Conservation (phyloP, 1,140 invertebrate genomes). For the Adoxophyes honmai region DNA sequence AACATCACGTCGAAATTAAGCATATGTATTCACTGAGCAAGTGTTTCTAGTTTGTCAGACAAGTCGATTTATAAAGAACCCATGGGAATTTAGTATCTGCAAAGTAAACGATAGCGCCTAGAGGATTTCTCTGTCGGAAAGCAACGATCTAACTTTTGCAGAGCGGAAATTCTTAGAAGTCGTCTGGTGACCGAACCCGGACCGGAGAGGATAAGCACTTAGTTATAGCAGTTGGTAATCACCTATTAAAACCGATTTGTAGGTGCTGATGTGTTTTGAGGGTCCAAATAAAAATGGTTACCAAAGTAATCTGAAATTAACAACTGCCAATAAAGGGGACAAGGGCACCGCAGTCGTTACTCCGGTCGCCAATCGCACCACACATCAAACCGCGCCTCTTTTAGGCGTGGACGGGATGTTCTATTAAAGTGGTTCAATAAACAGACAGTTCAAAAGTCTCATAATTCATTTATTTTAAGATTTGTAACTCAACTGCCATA, state of each 20-base stretch:
- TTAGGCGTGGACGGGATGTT: constrained; percentile 6
- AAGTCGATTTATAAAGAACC: not conserved
- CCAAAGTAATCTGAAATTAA: too few relatives aligned
- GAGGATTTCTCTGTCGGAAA: not conserved
- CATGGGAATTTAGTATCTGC: constrained; percentile 1
- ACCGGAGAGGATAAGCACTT: too few relatives aligned
- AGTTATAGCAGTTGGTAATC: too few relatives aligned
- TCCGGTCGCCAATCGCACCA: not conserved
- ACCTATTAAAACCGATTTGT: too few relatives aligned
- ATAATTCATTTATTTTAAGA: too few relatives aligned
- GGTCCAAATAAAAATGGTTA: too few relatives aligned
- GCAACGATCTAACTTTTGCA: not conserved
- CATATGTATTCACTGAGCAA: not conserved
- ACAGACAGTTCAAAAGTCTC: too few relatives aligned
- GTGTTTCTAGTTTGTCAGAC: not conserved
- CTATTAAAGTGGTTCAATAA: constrained; percentile 5
- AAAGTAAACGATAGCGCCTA: not conserved
- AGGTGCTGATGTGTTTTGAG: too few relatives aligned
- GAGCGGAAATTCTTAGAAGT: not conserved
- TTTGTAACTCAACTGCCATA: too few relatives aligned
- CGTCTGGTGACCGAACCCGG: not conserved
- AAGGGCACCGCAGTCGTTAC: constrained; percentile 3
- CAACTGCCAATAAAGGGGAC: not conserved
- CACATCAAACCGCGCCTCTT: constrained; percentile 3
- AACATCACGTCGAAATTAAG: not conserved